Evolutionary conservation across 2,888 invertebrate species (phyloP).

Genomic region (Ceramica pisi): DNA sequence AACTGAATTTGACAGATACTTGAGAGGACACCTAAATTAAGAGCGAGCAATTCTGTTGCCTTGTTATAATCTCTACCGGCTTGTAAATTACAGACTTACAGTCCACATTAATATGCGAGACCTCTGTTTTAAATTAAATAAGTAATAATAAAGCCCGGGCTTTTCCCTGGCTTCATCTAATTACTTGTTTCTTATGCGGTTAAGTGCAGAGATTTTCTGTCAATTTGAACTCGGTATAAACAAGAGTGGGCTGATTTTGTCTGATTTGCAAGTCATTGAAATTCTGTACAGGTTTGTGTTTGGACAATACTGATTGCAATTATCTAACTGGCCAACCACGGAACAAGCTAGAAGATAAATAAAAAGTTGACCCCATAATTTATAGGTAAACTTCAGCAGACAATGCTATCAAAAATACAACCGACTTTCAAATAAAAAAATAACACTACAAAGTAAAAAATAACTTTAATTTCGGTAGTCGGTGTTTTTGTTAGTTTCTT

Average conservation of each 20-base stretch:
- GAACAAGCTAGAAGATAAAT: background rate
- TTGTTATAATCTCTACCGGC: constrained; percentile 21
- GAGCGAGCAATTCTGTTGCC: background rate
- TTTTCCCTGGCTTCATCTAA: constrained; percentile 25
- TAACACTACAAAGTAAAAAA: too few relatives aligned
- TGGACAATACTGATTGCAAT: background rate
- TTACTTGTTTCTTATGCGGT: constrained; percentile 29
- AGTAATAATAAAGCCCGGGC: constrained; percentile 22
- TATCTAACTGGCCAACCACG: background rate
- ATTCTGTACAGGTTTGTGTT: background rate
- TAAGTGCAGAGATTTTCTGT: constrained; percentile 2
- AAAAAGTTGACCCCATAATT: background rate
- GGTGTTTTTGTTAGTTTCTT: too few relatives aligned
- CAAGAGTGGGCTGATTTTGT: background rate
- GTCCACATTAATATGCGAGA: constrained; percentile 45
- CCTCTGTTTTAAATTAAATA: constrained; percentile 43
- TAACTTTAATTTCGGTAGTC: too few relatives aligned
- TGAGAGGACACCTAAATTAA: background rate
- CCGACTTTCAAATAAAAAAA: too few relatives aligned
- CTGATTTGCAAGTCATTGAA: constrained; percentile 4
- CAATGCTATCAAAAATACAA: too few relatives aligned
- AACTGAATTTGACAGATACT: background rate
- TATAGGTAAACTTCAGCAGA: background rate
- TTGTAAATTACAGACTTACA: constrained; percentile 44
- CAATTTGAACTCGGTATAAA: background rate